Base-by-base conservation (phyloP, 2,888 invertebrate species). In the Netelia fuscicornis region DNA sequence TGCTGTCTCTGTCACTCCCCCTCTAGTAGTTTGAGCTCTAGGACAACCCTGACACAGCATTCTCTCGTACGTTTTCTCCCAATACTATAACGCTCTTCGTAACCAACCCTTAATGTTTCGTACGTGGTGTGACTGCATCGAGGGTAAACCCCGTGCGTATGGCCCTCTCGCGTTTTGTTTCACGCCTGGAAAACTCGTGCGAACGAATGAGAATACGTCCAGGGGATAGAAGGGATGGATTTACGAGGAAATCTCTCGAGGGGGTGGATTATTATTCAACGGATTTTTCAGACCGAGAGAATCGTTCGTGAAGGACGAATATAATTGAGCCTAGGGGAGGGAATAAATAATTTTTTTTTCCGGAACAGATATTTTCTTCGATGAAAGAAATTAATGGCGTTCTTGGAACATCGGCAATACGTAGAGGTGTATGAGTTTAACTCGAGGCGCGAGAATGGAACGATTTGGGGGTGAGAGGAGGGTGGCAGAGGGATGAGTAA, bases 401-500 rank as follows among this genome's bases (percentile, higher is more conserved):
- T 20, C 23, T 20, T 11, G 17, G 58, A 44, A 65, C n/a, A 30
- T 52, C 30, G 52, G 11, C 5, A 25, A 10, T 54, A 42, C 58
- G 56, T 25, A 54, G 20, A 25, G 25, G 58, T 52, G 42, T 58
- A 42, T 44, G 67, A 65, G 48, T 48, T 48, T 48, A 9, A 56
- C 42, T 60, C 65, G 67, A 48, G 80, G 48, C 48, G 48, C 48
- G 48, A 10, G 20, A 58, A 30, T 10, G 62, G 25, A 62, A 62
- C 23, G 0, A 5, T 30, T 3, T 30, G 5, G 2, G 78, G 81
- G 64, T 52, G 68, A 11, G 74, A 64, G 76, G 79, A 64, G 52
- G 48, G 74, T 17, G 17, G 17, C 17, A 70, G 72, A 74, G 86
- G 79, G 67, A 84, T 76, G 83, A 83, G 88, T 86, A 92, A 92